Percentiles rank a stretch among this genome's conserved stretches.
Evolutionary conservation across 2,888 invertebrate genomes (phyloP).

Genomic region (Leptothorax acervorum): DNA sequence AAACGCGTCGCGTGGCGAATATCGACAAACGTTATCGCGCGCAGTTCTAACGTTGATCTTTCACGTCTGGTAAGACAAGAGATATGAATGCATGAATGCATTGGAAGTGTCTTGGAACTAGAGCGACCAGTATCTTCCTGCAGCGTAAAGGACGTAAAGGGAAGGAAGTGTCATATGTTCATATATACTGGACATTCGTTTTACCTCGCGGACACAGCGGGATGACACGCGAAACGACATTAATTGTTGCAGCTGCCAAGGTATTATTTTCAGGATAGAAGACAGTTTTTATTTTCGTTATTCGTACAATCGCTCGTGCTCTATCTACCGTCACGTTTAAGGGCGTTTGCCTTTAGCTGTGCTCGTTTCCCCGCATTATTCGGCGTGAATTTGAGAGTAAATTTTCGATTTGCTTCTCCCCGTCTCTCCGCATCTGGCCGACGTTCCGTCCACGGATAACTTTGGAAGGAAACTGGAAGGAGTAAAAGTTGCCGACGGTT

Average conservation of each 20-base stretch:
- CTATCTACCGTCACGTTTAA: constrained; percentile 25
- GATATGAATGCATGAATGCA: constrained; percentile 28
- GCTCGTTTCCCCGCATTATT: constrained; percentile 61
- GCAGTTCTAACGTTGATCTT: constrained; percentile 16
- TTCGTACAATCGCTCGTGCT: not conserved
- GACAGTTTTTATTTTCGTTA: constrained; percentile 19
- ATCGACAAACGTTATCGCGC: constrained; percentile 18
- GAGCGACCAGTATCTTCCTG: constrained; percentile 33
- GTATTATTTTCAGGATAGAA: constrained; percentile 18
- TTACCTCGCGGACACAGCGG: not conserved
- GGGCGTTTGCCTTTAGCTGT: constrained; percentile 35
- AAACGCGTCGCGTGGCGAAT: not conserved
- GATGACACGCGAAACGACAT: constrained; percentile 11
- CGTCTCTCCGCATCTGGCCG: constrained; percentile 37
- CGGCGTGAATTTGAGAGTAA: constrained; percentile 65
- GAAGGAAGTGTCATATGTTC: constrained; percentile 33
- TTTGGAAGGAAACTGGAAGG: constrained; percentile 71
- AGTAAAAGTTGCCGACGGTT: constrained; percentile 73
- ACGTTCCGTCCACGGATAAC: constrained; percentile 64
- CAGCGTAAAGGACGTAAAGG: constrained; percentile 16
- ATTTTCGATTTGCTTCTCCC: constrained; percentile 68
- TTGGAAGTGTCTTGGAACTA: constrained; percentile 33
- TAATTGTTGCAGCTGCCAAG: constrained; percentile 20
- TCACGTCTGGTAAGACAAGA: constrained; percentile 28
- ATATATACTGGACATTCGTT: constrained; percentile 9